Conservation (phyloP, 2,113 vertebrate genomes). For the Narcine bancroftii region DNA sequence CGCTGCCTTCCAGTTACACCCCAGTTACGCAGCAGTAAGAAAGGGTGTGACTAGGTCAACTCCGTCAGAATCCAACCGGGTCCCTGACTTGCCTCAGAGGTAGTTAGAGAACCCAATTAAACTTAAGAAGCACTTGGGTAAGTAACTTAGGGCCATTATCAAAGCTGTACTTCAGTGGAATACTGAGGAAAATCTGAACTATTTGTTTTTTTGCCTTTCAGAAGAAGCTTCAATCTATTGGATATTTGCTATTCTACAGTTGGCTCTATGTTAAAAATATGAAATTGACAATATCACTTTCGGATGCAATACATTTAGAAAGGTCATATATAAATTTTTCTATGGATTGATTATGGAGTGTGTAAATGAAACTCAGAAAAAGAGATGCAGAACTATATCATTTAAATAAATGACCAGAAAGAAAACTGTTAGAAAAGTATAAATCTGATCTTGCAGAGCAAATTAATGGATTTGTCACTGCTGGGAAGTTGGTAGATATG, state of each 20-base stretch:
- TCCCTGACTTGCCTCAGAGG: too few species aligned
- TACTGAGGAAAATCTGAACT: not conserved
- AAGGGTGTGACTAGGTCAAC: too few species aligned
- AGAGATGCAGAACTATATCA: not conserved
- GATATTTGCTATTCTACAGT: not conserved
- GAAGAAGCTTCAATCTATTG: not conserved
- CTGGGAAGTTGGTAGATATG: not conserved
- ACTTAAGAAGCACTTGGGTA: too few species aligned
- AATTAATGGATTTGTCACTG: not conserved
- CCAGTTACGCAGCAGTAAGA: too few species aligned
- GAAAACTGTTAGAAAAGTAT: not conserved
- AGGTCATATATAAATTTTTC: not conserved
- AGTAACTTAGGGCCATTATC: too few species aligned
- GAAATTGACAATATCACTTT: not conserved
- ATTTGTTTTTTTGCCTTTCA: not conserved
- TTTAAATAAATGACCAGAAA: not conserved
- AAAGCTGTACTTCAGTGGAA: not conserved
- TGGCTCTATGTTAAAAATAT: not conserved
- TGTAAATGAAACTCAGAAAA: not conserved
- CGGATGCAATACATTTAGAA: not conserved
- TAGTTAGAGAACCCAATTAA: too few species aligned
- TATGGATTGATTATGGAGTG: not conserved
- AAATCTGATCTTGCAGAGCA: not conserved
- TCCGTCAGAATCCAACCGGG: too few species aligned
- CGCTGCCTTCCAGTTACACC: too few species aligned